phyloP scores from a whole-genome alignment of 2,888 invertebrate species.

The Synergus gifuensis region DNA sequence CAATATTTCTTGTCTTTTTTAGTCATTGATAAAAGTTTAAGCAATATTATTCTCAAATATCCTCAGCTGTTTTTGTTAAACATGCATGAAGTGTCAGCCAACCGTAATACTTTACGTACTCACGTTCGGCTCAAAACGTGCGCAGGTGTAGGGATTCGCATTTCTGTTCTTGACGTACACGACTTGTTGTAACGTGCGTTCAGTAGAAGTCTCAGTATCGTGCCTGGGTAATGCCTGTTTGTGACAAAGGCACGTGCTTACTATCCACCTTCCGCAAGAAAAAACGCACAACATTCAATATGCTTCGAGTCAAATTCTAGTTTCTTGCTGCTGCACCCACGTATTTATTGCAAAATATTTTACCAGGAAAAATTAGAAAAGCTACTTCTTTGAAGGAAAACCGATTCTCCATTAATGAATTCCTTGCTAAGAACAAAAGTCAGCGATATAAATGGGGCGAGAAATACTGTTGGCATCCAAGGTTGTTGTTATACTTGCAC shows the following conservation, averaged over 20 bases:
- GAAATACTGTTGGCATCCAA: slow-evolving; percentile 46
- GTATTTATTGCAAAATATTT: neutral
- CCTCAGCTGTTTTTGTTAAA: neutral
- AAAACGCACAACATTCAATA: slow-evolving; percentile 63
- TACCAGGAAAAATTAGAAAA: neutral
- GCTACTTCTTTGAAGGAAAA: neutral
- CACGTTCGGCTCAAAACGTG: neutral
- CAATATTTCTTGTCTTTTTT: neutral
- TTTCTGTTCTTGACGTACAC: slow-evolving; percentile 70
- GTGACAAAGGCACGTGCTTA: slow-evolving; percentile 69
- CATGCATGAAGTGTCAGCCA: neutral
- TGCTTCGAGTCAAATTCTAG: neutral
- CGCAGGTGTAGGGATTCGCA: slow-evolving; percentile 57
- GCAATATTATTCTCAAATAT: neutral
- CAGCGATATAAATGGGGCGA: slow-evolving; percentile 48
- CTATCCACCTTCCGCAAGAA: slow-evolving; percentile 72
- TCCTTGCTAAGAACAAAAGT: slow-evolving; percentile 48
- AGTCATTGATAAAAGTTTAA: neutral
- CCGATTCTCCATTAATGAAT: slow-evolving; percentile 47
- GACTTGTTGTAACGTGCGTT: slow-evolving; percentile 67
- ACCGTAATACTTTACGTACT: neutral
- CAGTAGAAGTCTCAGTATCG: slow-evolving; percentile 57
- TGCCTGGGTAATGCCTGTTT: slow-evolving; percentile 70
- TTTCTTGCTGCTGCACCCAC: neutral
- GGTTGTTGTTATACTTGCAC: slow-evolving; percentile 53